A percentile compares a stretch with the other conserved stretches of the same genome.
Evolutionary conservation across 2,888 invertebrate genomes (phyloP).

Genomic region (Hyalella azteca): DNA sequence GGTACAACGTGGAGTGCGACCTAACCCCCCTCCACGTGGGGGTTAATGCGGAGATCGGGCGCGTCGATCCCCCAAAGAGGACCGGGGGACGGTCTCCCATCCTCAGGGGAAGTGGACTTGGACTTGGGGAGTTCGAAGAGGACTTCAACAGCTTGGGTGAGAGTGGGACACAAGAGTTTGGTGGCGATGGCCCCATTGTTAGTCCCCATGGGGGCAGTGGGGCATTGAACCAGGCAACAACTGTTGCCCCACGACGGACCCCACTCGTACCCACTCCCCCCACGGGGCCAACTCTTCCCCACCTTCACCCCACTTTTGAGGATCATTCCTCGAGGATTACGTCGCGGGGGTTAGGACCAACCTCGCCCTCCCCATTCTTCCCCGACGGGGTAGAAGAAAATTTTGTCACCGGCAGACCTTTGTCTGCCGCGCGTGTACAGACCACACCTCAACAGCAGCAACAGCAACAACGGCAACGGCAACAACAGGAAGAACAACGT

Average conservation of each 20-base stretch:
- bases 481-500: neutral
- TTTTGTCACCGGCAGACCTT: no score
- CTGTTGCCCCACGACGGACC: neutral
- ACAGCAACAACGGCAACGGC: neutral
- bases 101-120: neutral
- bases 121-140: neutral
- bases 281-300: neutral
- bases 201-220: neutral
- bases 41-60: constrained; percentile 50
- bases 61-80: neutral
- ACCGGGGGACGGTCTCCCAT: neutral
- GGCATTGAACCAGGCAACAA: neutral
- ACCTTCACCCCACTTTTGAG: neutral
- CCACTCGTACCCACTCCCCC: neutral
- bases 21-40: constrained; percentile 38
- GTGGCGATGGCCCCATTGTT: neutral
- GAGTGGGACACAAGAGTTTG: neutral
- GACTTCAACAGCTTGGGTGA: neutral
- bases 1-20: constrained; percentile 55
- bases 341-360: no score
- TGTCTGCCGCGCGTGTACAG: no score
- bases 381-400: no score
- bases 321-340: neutral
- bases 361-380: no score
- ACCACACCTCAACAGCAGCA: neutral